Evolutionary conservation across 2,113 vertebrate genomes (phyloP).

Genomic region (rat (Rattus norvegicus)): GRCr8 NC_086031.1:54675001-54675500

Average conservation of each 20-base stretch:
- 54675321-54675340: background rate
- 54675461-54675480: background rate
- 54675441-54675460: background rate
- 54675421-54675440: background rate
- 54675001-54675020: background rate
- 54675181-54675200: background rate
- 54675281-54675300: background rate
- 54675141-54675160: background rate
- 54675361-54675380: background rate
- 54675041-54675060: no score
- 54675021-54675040: background rate
- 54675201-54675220: background rate
- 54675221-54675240: background rate
- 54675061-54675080: no score
- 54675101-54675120: background rate
- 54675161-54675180: background rate
- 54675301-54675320: background rate
- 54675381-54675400: background rate
- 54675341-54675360: background rate
- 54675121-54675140: background rate
- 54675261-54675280: background rate
- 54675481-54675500: background rate
- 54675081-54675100: background rate
- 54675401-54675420: background rate
- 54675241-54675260: background rate